phyloP scores from a whole-genome alignment of 2,888 invertebrate genomes.

The Myopa testacea region DNA sequence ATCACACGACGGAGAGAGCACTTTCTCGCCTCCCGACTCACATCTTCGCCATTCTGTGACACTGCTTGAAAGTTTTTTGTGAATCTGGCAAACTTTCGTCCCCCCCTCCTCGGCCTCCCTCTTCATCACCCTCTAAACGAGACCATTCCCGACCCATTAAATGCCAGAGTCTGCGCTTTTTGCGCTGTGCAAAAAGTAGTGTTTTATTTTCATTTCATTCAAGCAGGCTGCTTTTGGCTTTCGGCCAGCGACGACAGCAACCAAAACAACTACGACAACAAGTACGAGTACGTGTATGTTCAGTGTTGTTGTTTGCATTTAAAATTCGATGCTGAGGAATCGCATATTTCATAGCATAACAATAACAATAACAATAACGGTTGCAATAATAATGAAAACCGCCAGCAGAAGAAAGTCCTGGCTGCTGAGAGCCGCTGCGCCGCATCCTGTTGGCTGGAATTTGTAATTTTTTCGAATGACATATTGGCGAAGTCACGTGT shows the following conservation, averaged over 20 bases:
- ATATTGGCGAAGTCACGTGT: background rate
- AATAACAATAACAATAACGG: background rate
- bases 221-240: conserved; percentile 27
- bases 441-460: conserved; percentile 20
- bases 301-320: background rate
- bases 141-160: background rate
- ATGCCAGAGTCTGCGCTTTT: conserved; percentile 3
- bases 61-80: background rate
- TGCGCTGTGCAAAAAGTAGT: background rate
- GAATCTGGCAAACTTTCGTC: background rate
- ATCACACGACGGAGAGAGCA: no score
- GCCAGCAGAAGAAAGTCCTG: background rate
- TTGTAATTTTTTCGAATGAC: background rate
- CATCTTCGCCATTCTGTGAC: no score
- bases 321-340: conserved; percentile 4
- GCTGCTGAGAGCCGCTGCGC: background rate
- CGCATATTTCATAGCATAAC: conserved; percentile 14
- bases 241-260: conserved; percentile 1
- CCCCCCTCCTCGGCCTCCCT: background rate
- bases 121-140: no score
- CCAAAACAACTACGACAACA: background rate
- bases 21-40: no score
- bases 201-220: conserved; percentile 20
- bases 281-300: background rate
- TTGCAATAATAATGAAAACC: background rate